A percentile compares a stretch with the other conserved stretches of the same genome.
phyloP scores from a whole-genome alignment of 2,797 vertebrate species.

The Sternotherus odoratus region DNA sequence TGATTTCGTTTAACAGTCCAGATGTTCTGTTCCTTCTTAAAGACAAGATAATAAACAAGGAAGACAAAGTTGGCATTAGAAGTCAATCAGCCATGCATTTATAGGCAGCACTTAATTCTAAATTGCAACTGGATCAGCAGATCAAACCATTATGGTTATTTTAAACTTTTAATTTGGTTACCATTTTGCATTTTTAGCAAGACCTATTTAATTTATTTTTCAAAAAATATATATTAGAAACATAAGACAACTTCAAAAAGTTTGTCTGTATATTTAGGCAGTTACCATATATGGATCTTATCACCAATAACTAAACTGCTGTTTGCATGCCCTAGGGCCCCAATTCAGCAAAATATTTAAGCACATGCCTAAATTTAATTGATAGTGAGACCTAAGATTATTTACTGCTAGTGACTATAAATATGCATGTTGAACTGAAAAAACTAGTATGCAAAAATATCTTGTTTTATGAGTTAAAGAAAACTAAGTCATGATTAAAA shows the following conservation, averaged over 20 bases:
- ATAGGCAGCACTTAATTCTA: neutral
- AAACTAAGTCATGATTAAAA: neutral
- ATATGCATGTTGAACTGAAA: neutral
- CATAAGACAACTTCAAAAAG: neutral
- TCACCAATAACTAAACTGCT: neutral
- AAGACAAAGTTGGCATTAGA: neutral
- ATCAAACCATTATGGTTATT: neutral
- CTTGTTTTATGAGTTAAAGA: neutral
- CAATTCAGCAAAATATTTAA: constrained; percentile 12
- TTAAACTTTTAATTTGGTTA: neutral
- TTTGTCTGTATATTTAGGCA: neutral
- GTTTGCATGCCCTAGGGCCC: neutral
- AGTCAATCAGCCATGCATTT: neutral
- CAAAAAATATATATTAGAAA: neutral
- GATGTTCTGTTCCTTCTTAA: neutral
- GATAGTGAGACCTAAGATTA: rapidly evolving
- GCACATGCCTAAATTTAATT: neutral
- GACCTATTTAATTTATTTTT: neutral
- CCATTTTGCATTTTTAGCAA: neutral
- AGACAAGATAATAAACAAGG: neutral
- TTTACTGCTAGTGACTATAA: neutral
- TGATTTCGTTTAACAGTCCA: neutral
- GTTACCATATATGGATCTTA: neutral
- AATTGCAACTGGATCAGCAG: neutral
- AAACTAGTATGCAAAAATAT: neutral